phyloP scores from a whole-genome alignment of 1,140 invertebrate genomes.

The Odontomachus brunneus region DNA sequence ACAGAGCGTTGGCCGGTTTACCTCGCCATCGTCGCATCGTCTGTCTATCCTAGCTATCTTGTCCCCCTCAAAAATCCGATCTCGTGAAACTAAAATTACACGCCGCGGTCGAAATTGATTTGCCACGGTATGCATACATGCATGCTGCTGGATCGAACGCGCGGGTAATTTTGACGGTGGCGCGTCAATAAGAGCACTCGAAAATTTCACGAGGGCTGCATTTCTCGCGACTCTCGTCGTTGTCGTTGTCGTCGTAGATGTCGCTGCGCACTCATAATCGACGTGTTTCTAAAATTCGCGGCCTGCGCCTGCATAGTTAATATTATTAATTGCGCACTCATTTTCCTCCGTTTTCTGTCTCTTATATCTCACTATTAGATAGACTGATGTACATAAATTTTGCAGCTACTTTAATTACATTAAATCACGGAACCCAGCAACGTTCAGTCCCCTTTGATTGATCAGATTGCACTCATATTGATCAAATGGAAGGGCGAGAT shows the following conservation, averaged over 20 bases:
- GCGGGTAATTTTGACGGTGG: neutral
- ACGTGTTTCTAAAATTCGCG: neutral
- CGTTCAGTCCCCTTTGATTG: too few species aligned
- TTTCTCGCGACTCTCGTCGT: neutral
- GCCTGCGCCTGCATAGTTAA: neutral
- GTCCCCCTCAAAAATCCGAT: conserved; percentile 1
- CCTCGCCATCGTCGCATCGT: neutral
- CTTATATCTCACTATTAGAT: too few species aligned
- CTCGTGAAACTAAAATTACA: conserved; percentile 1
- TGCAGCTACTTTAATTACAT: too few species aligned
- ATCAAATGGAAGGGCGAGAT: too few species aligned
- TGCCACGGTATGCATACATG: neutral
- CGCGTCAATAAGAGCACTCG: neutral
- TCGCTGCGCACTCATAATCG: neutral
- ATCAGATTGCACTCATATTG: too few species aligned
- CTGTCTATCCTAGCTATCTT: neutral
- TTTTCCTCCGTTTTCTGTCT: neutral
- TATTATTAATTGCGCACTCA: neutral
- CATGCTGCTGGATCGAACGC: neutral
- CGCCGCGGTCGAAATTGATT: neutral
- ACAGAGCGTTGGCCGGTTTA: neutral
- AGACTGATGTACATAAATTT: too few species aligned
- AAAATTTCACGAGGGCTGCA: neutral
- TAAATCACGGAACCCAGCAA: too few species aligned
- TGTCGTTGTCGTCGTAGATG: neutral